Base-by-base conservation (phyloP, 23 tunicate genomes). In the Halocynthia aurantium region DNA sequence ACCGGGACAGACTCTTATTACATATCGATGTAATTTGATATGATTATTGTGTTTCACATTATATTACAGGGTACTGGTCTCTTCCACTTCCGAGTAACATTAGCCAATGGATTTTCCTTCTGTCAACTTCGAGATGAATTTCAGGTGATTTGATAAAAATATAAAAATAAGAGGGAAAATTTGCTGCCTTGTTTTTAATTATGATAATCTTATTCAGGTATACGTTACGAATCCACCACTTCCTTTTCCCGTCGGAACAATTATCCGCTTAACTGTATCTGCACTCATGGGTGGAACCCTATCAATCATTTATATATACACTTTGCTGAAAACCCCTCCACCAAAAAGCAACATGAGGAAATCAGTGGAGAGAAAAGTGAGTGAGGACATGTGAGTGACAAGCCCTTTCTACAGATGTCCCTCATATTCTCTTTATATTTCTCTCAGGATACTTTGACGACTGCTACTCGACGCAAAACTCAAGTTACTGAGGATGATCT, bases 211-310 rank as follows among this genome's bases (percentile, higher is more conserved):
- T 63, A 8, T 58, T 6, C 63, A 86, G 91, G 91, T 80, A 6
- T 87, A 77, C 54, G 93, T 82, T 7, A 71, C 69, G n/a, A 87
- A 87, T 77, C 93, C 93, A 22, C 93, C 93, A 53, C 75, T 87
- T 57, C 93, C 93, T 40, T 87, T 87, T 53, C 93, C 93, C 4
- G 80, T 73, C 57, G 93, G 86, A 6, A 82, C 80, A 6, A 71
- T 82, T 50, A 87, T 87, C 65, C 83, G 93, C 7, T 51, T 77
- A 50, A 72, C 80, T 53, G 83, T 87, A 8, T 77, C 93, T 7
- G 62, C 78, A 8, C 22, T 61, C 17, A 82, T 82, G 82, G 86
- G 86, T 53, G 55, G 64, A 49, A 58, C 69, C 7, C 81, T 87
- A 50, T 50, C 78, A 50, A 12, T 77, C 6, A 77, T 87, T n/a